Evolutionary conservation across 2,113 vertebrate genomes (phyloP).

Genomic region (Toxotes jaculatrix): DNA sequence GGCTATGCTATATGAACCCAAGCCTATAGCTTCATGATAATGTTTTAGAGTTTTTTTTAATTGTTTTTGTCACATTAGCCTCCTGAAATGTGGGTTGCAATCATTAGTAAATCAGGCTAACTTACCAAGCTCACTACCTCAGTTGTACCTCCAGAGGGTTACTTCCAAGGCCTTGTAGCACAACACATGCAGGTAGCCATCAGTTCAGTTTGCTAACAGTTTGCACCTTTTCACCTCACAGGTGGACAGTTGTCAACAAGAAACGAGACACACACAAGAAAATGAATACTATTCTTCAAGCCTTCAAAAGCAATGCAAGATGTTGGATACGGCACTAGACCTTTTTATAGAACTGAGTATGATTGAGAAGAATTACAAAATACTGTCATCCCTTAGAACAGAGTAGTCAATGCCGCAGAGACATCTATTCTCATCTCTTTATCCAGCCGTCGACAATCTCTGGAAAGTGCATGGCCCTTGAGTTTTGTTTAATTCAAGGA

Average conservation of each 20-base stretch:
- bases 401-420: constrained; percentile 67
- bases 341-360: constrained; percentile 64
- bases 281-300: neutral
- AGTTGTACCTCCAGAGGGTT: no score
- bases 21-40: neutral
- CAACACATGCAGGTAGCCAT: no score
- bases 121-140: no score
- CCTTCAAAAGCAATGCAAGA: constrained; percentile 15
- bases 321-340: constrained; percentile 6
- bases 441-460: constrained; percentile 78
- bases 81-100: neutral
- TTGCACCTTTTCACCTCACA: no score
- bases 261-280: neutral
- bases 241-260: no score
- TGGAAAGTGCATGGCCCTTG: constrained; percentile 83
- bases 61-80: neutral
- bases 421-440: constrained; percentile 75
- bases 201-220: no score
- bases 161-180: no score
- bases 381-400: constrained; percentile 55
- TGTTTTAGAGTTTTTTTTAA: neutral
- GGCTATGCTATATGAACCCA: constrained; percentile 8
- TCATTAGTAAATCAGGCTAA: neutral
- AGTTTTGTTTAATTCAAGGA: constrained; percentile 87
- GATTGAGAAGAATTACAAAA: constrained; percentile 64